These are phyloP conservation scores for Lordiphosa mommai DNA, from an alignment of 1,140 invertebrate genomes.

Conservation along the genomic window DNA sequence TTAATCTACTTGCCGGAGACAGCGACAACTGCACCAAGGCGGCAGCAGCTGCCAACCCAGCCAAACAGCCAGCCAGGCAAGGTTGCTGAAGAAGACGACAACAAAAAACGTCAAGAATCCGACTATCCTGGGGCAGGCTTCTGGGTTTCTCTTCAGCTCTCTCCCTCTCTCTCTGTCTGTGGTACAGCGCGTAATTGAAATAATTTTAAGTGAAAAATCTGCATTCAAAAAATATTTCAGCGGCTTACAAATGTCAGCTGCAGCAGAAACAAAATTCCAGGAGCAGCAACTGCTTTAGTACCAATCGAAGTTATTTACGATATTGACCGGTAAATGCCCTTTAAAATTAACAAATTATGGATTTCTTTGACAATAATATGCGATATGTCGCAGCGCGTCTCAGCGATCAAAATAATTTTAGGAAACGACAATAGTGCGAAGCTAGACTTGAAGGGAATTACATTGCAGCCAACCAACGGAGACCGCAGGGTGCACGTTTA, in stretches of 20 bases:
- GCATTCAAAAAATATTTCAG: constrained; percentile 75
- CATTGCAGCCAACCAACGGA: too few relatives aligned
- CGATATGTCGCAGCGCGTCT: too few relatives aligned
- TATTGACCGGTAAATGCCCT: constrained; percentile 8
- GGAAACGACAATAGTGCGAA: too few relatives aligned
- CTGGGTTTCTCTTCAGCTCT: background rate
- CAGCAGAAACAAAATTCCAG: constrained; percentile 22
- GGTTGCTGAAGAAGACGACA: constrained; percentile 22
- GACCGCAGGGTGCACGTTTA: too few relatives aligned
- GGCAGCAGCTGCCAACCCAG: constrained; percentile 29
- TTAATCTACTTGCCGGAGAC: constrained; percentile 71
- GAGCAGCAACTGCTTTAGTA: constrained; percentile 11
- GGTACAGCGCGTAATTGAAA: constrained; percentile 71
- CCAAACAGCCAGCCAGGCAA: constrained; percentile 2
- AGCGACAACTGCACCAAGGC: constrained; percentile 57
- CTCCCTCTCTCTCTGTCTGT: constrained; percentile 19
- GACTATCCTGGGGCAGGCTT: constrained; percentile 7
- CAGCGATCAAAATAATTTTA: too few relatives aligned
- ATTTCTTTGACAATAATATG: too few relatives aligned
- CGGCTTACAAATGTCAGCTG: constrained; percentile 49
- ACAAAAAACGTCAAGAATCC: constrained; percentile 22
- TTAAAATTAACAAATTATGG: background rate
- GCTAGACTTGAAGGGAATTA: too few relatives aligned
- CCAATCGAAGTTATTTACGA: background rate
- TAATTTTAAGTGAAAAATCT: constrained; percentile 77